These are phyloP conservation scores for Pungitius pungitius DNA, from an alignment of 2,113 vertebrate species.

Conservation along the genomic window DNA sequence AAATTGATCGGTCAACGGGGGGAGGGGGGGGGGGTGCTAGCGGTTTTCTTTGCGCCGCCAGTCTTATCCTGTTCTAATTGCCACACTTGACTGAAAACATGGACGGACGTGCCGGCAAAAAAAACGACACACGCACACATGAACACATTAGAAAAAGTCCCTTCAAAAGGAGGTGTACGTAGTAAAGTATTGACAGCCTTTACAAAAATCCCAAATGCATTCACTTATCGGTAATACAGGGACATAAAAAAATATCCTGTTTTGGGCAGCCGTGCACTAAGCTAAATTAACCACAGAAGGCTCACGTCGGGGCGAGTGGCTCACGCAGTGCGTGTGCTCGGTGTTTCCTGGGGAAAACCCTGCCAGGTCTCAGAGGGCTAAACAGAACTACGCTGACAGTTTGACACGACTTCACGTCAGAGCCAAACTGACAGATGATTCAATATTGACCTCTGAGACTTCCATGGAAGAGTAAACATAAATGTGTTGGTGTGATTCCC, in stretches of 20 bases:
- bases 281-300: background rate
- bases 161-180: background rate
- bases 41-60: too few species aligned
- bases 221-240: background rate
- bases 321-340: background rate
- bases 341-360: conserved; percentile 12
- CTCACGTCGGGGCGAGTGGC: background rate
- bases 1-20: too few species aligned
- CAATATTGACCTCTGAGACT: background rate
- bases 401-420: background rate
- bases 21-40: too few species aligned
- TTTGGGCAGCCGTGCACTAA: background rate
- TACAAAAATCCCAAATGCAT: background rate
- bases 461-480: background rate
- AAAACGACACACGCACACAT: too few species aligned
- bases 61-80: too few species aligned
- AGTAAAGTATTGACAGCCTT: background rate
- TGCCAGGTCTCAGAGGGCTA: background rate
- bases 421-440: background rate
- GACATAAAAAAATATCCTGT: background rate
- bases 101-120: too few species aligned
- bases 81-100: too few species aligned
- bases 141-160: too few species aligned
- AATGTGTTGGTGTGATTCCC: background rate
- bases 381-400: background rate